These are phyloP conservation scores for Phyllostomus hastatus DNA, from an alignment of 2,113 vertebrate genomes.

Conservation along the genomic window DNA sequence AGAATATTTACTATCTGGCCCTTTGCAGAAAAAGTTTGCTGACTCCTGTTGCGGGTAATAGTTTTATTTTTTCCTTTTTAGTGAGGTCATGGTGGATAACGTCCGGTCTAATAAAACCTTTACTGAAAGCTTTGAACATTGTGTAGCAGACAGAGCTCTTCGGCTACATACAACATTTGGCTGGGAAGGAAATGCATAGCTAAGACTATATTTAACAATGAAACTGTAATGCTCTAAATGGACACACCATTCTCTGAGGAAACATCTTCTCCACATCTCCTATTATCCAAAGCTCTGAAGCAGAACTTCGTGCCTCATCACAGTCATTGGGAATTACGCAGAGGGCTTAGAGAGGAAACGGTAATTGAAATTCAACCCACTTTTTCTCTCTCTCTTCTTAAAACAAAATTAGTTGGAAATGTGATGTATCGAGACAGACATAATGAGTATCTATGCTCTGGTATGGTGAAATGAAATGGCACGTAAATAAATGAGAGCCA, in stretches of 20 bases:
- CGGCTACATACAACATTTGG: neutral
- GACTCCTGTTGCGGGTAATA: neutral
- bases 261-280: conserved; percentile 44
- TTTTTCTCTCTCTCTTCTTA: conserved; percentile 46
- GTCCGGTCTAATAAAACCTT: neutral
- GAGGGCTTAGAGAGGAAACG: neutral
- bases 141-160: neutral
- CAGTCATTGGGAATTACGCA: conserved; percentile 40
- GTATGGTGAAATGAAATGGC: conserved; percentile 9
- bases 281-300: conserved; percentile 65
- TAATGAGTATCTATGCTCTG: neutral
- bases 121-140: neutral
- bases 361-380: conserved; percentile 59
- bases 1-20: neutral
- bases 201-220: conserved; percentile 57
- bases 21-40: neutral
- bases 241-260: conserved; percentile 33
- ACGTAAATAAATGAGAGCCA: conserved; percentile 24
- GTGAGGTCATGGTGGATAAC: neutral
- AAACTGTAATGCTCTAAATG: conserved; percentile 19
- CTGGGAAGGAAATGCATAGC: neutral
- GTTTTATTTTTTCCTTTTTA: neutral
- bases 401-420: conserved; percentile 61
- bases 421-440: conserved; percentile 43
- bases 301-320: conserved; percentile 55